Conservation (phyloP, 2,888 invertebrate genomes). For the Calliphora vomitoria region DNA sequence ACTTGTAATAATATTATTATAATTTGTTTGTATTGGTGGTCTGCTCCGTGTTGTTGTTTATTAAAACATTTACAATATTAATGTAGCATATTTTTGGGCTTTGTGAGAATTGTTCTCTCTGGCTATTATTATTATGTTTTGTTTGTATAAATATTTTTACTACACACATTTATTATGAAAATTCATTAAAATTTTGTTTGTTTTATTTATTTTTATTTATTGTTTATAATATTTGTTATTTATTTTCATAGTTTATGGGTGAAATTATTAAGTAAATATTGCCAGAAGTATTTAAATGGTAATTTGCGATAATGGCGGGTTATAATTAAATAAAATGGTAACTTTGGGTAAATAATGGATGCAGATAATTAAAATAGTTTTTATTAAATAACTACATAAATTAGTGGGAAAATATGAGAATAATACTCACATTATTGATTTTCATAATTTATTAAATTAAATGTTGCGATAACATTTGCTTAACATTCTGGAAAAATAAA, state of each 20-base stretch:
- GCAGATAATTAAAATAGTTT: not conserved
- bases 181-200: slow-evolving; percentile 12
- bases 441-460: no score
- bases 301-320: not conserved
- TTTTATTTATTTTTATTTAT: slow-evolving; percentile 1
- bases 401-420: no score
- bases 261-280: not conserved
- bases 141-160: not conserved
- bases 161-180: not conserved
- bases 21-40: not conserved
- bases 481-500: no score
- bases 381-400: not conserved
- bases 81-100: slow-evolving; percentile 45
- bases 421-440: no score
- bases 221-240: slow-evolving; percentile 8
- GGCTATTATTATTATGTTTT: no score
- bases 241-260: slow-evolving; percentile 8
- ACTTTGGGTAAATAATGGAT: not conserved
- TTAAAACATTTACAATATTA: slow-evolving; percentile 26
- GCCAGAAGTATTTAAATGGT: slow-evolving; percentile 16
- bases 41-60: not conserved
- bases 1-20: not conserved
- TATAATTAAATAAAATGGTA: not conserved
- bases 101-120: no score
- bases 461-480: no score